Evolutionary conservation across 2,113 vertebrate species (phyloP).

Genomic region (Tympanuchus pallidicinctus): DNA sequence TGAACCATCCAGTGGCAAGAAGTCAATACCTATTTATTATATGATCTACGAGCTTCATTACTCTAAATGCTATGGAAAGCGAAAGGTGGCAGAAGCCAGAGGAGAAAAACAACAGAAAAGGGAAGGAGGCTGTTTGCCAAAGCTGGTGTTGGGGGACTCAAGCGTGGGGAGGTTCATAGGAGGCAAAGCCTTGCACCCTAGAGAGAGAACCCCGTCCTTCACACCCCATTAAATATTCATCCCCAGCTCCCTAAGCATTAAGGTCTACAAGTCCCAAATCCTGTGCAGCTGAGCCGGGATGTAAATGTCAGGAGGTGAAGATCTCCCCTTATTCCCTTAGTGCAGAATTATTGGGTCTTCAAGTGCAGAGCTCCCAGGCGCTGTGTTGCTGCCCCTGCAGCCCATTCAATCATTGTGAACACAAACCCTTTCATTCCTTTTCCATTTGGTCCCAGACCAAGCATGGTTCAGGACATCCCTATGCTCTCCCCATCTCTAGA

Average conservation of each 20-base stretch:
- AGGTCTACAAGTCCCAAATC: background rate
- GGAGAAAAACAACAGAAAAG: background rate
- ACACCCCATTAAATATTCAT: background rate
- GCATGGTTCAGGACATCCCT: background rate
- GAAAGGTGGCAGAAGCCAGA: background rate
- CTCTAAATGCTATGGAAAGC: background rate
- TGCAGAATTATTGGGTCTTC: background rate
- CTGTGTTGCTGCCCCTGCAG: background rate
- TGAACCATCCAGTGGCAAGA: slow-evolving; percentile 66
- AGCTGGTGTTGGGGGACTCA: rapidly evolving
- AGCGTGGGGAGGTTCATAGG: rapidly evolving
- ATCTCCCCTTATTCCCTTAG: background rate
- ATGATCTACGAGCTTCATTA: slow-evolving; percentile 78
- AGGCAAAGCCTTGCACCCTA: background rate
- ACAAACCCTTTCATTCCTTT: background rate
- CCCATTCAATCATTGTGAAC: background rate
- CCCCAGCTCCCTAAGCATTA: background rate
- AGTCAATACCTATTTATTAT: slow-evolving; percentile 82
- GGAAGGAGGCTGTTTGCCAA: background rate
- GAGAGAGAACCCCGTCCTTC: background rate
- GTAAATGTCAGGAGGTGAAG: background rate
- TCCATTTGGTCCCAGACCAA: background rate
- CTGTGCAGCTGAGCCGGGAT: background rate
- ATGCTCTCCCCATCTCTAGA: background rate
- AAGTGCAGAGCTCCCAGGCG: background rate